These are phyloP conservation scores for Diuraphis noxia DNA, from an alignment of 1,140 invertebrate species.

Conservation along the genomic window DNA sequence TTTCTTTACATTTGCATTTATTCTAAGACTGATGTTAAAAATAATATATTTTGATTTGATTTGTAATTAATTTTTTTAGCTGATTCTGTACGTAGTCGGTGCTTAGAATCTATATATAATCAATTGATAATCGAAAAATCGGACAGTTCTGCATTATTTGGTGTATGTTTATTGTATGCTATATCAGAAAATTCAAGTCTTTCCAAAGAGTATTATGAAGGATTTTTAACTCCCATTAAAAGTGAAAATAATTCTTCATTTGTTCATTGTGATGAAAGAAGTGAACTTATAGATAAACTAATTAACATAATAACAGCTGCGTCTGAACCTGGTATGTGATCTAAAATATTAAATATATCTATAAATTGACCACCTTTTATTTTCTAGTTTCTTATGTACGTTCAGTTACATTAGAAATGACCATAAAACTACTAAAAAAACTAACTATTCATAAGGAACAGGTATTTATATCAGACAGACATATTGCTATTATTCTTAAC, in stretches of 20 bases:
- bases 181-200: slow-evolving; percentile 91
- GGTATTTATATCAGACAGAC: slow-evolving; percentile 67
- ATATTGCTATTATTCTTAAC: slow-evolving; percentile 73
- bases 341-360: neutral
- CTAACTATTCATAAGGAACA: slow-evolving; percentile 64
- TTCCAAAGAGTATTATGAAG: slow-evolving; percentile 20
- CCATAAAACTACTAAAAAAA: slow-evolving; percentile 75
- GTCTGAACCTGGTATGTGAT: slow-evolving; percentile 75
- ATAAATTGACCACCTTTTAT: slow-evolving; percentile 49
- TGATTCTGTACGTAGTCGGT: slow-evolving; percentile 23
- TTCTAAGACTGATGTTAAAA: neutral
- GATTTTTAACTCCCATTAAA: slow-evolving; percentile 33
- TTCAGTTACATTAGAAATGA: slow-evolving; percentile 88
- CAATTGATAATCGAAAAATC: slow-evolving; percentile 43
- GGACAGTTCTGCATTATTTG: slow-evolving; percentile 72
- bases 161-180: slow-evolving; percentile 89
- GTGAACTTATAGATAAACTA: slow-evolving; percentile 75
- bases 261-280: slow-evolving; percentile 62
- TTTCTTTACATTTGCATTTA: neutral
- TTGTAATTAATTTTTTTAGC: neutral
- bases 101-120: slow-evolving; percentile 33
- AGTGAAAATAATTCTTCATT: neutral
- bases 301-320: slow-evolving; percentile 78
- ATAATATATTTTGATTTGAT: neutral
- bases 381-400: slow-evolving; percentile 76